Percentiles rank a stretch among this genome's conserved stretches.
Conservation (phyloP, 2,797 vertebrate species). For the Molossus molossus region DNA sequence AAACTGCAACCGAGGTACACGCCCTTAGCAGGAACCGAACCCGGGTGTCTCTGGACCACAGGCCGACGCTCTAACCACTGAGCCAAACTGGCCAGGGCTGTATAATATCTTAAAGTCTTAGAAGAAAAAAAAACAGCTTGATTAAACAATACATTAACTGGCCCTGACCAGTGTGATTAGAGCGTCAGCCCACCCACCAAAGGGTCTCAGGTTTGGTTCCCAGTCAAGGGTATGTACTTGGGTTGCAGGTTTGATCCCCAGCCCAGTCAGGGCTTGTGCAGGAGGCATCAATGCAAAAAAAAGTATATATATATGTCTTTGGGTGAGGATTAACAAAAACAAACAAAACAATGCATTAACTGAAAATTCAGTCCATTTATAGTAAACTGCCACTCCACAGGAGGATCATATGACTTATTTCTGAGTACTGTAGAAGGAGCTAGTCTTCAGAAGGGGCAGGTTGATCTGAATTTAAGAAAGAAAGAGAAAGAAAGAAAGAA, state of each 20-base stretch:
- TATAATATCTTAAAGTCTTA: neutral
- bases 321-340: too few relatives aligned
- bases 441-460: neutral
- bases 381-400: neutral
- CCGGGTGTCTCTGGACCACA: neutral
- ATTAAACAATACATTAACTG: slow-evolving; percentile 44
- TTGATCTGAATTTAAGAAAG: slow-evolving; percentile 25
- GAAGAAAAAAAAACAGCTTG: slow-evolving; percentile 14
- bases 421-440: neutral
- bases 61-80: neutral
- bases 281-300: too few relatives aligned
- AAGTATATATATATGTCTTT: too few relatives aligned
- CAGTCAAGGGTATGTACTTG: too few relatives aligned
- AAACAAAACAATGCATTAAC: slow-evolving; percentile 12
- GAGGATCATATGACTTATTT: neutral
- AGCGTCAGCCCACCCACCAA: too few relatives aligned
- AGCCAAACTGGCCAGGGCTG: neutral
- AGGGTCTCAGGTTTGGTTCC: too few relatives aligned
- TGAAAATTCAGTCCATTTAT: slow-evolving; percentile 42
- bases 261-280: too few relatives aligned
- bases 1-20: neutral
- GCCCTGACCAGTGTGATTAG: too few relatives aligned
- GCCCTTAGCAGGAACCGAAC: neutral
- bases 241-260: too few relatives aligned
- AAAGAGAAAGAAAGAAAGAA: neutral